A percentile compares a stretch with the other conserved stretches of the same genome.
These are phyloP conservation scores for Delichon dasypus DNA, from an alignment of 2,797 vertebrate species.

Conservation along the genomic window DNA sequence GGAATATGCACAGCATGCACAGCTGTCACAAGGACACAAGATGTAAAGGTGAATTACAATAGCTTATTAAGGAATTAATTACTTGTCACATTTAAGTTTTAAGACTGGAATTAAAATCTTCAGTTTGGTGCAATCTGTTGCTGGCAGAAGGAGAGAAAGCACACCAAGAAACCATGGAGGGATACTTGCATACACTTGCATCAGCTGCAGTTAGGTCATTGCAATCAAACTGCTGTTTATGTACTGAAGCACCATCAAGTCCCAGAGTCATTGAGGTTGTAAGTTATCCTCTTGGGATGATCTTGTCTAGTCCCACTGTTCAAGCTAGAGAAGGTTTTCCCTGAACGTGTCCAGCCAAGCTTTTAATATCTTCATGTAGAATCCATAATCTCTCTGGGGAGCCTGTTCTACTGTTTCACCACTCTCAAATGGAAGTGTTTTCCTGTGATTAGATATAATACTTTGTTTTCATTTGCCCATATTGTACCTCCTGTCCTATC, in stretches of 20 bases:
- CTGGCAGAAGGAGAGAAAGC: not conserved
- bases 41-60: not conserved
- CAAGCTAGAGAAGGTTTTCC: not conserved
- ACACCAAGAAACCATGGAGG: not conserved
- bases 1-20: not conserved
- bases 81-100: not conserved
- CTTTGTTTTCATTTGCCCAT: not conserved
- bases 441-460: not conserved
- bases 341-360: not conserved
- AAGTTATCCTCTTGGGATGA: not conserved
- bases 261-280: not conserved
- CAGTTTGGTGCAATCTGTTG: not conserved
- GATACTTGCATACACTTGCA: not conserved
- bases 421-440: not conserved
- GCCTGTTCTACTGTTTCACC: not conserved
- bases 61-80: not conserved
- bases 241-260: not conserved
- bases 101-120: not conserved
- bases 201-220: not conserved
- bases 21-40: not conserved
- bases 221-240: not conserved
- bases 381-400: not conserved
- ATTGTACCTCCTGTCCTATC: not conserved
- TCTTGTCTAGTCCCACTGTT: not conserved
- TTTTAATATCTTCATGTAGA: not conserved